A percentile compares a stretch with the other conserved stretches of the same genome.
phyloP scores from a whole-genome alignment of 2,888 invertebrate genomes.

The Campoplex capitator region DNA sequence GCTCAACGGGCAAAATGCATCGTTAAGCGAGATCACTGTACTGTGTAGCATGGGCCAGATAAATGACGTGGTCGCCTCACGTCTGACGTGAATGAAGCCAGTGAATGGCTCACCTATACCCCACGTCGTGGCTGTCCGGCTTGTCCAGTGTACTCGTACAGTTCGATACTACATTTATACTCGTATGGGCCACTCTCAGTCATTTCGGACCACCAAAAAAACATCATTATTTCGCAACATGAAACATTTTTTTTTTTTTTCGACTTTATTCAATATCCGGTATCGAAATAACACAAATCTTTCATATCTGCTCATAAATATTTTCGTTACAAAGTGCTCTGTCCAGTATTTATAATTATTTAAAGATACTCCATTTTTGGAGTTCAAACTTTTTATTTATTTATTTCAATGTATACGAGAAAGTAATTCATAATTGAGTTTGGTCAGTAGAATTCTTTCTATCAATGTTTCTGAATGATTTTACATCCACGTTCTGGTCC shows the following conservation, averaged over 20 bases:
- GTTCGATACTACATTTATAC: conserved; percentile 46
- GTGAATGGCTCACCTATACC: conserved; percentile 77
- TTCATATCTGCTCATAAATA: not conserved
- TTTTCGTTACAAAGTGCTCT: not conserved
- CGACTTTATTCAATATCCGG: not conserved
- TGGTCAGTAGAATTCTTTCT: not conserved
- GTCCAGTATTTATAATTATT: not conserved
- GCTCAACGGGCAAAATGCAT: conserved; percentile 78
- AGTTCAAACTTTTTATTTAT: too few relatives aligned
- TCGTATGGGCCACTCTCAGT: conserved; percentile 35
- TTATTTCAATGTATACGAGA: too few relatives aligned
- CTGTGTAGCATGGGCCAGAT: conserved; percentile 75
- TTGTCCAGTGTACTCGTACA: conserved; percentile 55
- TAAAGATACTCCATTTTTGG: not conserved
- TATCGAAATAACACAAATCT: not conserved
- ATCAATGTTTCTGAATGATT: not conserved
- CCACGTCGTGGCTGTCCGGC: conserved; percentile 60
- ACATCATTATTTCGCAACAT: not conserved
- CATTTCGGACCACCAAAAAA: conserved; percentile 8
- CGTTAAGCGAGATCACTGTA: conserved; percentile 78
- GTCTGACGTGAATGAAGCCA: conserved; percentile 83
- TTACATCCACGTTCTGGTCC: not conserved
- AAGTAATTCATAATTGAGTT: too few relatives aligned
- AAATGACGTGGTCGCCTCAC: conserved; percentile 82
- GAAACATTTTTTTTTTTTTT: not conserved